A percentile compares a stretch with the other conserved stretches of the same genome.
phyloP scores from a whole-genome alignment of 2,797 vertebrate genomes.

The Siniperca scherzeri region DNA sequence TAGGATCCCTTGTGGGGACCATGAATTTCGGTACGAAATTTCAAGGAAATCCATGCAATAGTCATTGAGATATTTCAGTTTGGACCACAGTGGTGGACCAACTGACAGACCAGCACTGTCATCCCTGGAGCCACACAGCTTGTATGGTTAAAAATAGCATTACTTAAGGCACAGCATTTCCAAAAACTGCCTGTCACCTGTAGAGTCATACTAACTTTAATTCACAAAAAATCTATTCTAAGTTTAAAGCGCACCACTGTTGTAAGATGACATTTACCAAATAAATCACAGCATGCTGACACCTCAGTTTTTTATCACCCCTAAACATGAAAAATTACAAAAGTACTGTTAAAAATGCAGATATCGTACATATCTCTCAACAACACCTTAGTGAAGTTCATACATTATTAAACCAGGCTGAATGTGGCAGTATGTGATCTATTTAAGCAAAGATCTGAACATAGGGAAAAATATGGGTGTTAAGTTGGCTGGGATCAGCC shows the following conservation, averaged over 20 bases:
- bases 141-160: background rate
- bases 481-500: constrained; percentile 7
- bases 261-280: background rate
- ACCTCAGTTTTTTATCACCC: constrained; percentile 1
- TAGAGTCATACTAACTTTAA: background rate
- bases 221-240: background rate
- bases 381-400: background rate
- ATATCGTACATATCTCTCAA: background rate
- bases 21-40: too few relatives aligned
- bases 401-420: constrained; percentile 9
- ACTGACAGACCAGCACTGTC: background rate
- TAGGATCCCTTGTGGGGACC: background rate
- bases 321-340: constrained; percentile 12
- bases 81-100: background rate
- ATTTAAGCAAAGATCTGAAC: background rate
- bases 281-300: constrained; percentile 4
- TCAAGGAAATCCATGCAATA: too few relatives aligned
- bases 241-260: background rate
- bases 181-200: background rate
- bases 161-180: background rate
- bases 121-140: background rate
- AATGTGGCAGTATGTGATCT: constrained; percentile 9
- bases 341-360: constrained; percentile 20
- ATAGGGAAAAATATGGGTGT: constrained; percentile 11
- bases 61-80: background rate